Base-by-base conservation (phyloP, 2,888 invertebrate genomes). In the Agrenia bidenticulata region DNA sequence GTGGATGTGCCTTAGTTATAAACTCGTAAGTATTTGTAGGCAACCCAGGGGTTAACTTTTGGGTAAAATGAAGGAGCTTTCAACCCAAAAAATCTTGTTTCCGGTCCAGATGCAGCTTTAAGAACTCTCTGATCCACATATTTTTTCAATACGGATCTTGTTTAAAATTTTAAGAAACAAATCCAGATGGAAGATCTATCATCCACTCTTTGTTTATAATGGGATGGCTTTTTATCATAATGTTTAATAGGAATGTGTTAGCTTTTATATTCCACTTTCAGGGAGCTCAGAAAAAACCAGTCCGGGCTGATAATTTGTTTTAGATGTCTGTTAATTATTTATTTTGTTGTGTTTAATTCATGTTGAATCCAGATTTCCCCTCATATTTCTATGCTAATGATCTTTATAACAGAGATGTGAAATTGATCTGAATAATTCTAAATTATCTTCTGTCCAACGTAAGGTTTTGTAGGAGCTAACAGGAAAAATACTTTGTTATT, bases 71-170 rank as follows among this genome's bases (percentile, higher is more conserved):
- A 64, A 75, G 63, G 41, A 64, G 68, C 64, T 74, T 72, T 70
- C 65, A 68, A 72, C 70, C 72, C 67, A 72, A 75, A n/a, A 73
- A 73, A 69, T 72, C 69, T 66, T 64, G 70, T 70, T 76, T 76
- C 76, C 76, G 75, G 75, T 75, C 73, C 73, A 73, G 72, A 74
- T 74, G 74, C 70, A 70, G 61, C 42, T 26, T 27, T n/a, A 21
- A 37, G 5, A 57, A 37, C 2, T 5, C n/a, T 19, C 19, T 27
- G 41, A 61, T 65, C 61, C 64, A 65, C 57, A 58, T 51, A 63
- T 39, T 61, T 65, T 65, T 65, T 53, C 65, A 65, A 65, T 65
- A 39, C 45, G n/a, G 45, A 45, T 32, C 32, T 32, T 32, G 32
- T 32, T 32, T 32, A 32, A 32, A 11, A 32, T 32, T 32, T 32